Conservation (phyloP, 2,888 invertebrate species). For the Amiota communis region DNA sequence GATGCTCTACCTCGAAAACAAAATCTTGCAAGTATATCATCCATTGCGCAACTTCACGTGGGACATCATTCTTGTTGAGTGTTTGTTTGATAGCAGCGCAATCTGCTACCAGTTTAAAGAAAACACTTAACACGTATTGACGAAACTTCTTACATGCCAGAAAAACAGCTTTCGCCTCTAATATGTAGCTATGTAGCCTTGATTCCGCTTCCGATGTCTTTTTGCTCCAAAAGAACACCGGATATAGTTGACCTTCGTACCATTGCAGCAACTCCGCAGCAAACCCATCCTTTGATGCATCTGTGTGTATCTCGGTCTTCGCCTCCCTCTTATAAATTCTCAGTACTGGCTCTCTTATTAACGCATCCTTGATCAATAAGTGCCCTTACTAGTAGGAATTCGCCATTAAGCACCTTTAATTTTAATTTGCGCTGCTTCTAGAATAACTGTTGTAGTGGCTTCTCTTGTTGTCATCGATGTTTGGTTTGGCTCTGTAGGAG, state of each 20-base stretch:
- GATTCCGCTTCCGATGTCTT: background rate
- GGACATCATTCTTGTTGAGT: slow-evolving; percentile 42
- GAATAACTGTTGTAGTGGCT: too few species aligned
- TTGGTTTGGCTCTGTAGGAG: too few species aligned
- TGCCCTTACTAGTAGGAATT: too few species aligned
- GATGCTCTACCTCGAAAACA: slow-evolving; percentile 47
- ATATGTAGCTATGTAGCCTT: slow-evolving; percentile 40
- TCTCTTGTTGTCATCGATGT: too few species aligned
- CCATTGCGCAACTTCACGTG: slow-evolving; percentile 41
- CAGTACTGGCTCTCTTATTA: background rate
- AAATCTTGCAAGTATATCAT: slow-evolving; percentile 45
- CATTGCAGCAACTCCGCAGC: background rate
- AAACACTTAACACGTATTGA: slow-evolving; percentile 44
- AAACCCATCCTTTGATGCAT: too few species aligned
- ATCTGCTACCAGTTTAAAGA: slow-evolving; percentile 45
- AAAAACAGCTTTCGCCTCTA: slow-evolving; percentile 46
- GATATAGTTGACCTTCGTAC: background rate
- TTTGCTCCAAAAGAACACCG: background rate
- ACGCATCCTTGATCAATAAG: too few species aligned
- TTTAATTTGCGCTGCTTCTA: too few species aligned
- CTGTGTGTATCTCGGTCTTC: background rate
- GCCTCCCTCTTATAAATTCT: background rate
- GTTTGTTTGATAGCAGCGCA: slow-evolving; percentile 45
- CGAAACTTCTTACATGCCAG: slow-evolving; percentile 46
- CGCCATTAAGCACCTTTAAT: too few species aligned